Evolutionary conservation across 2,113 vertebrate genomes (phyloP).

Genomic region (Regulus satrapa): DNA sequence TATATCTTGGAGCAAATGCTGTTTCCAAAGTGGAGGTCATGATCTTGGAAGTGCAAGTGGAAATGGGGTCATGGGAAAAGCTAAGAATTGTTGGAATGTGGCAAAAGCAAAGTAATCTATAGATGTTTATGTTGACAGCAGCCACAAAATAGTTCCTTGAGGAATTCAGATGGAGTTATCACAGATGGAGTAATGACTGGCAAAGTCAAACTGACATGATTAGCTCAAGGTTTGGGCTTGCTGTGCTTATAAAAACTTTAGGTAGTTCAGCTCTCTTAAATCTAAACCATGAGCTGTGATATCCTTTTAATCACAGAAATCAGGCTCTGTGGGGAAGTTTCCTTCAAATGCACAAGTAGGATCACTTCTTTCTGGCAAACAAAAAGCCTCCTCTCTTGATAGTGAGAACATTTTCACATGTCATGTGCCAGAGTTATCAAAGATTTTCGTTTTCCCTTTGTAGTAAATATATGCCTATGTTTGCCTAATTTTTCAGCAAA

Average conservation of each 20-base stretch:
- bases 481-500: neutral
- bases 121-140: neutral
- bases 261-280: neutral
- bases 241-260: neutral
- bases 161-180: neutral
- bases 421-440: neutral
- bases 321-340: neutral
- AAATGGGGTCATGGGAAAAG: constrained; percentile 53
- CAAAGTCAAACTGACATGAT: neutral
- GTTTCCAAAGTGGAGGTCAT: constrained; percentile 18
- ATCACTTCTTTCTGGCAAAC: neutral
- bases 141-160: neutral
- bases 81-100: neutral
- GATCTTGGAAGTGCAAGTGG: constrained; percentile 40
- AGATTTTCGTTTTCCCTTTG: neutral
- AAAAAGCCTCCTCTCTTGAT: neutral
- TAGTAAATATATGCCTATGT: neutral
- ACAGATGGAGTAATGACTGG: neutral
- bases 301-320: neutral
- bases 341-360: neutral
- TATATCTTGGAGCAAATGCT: neutral
- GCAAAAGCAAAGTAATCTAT: constrained; percentile 18
- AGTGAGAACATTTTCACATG: neutral
- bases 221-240: neutral
- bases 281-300: neutral